Evolutionary conservation across 1,140 invertebrate genomes (phyloP).

Genomic region (Euura saliciscinereae): DNA sequence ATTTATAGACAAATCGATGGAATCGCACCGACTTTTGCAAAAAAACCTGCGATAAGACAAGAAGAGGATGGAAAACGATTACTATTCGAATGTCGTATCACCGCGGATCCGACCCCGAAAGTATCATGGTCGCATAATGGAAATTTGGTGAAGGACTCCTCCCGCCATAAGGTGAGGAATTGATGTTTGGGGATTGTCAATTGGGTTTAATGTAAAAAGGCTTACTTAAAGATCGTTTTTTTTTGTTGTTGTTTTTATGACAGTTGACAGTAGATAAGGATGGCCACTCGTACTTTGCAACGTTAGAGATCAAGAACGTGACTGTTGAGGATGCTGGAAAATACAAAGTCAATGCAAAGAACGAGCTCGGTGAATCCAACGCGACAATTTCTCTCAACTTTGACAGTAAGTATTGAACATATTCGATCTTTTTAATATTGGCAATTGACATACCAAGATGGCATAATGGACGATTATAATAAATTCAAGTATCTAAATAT

Average conservation of each 20-base stretch:
- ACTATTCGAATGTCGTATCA: slow-evolving; percentile 94
- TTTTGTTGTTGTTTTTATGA: slow-evolving; percentile 34
- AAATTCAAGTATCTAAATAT: too few relatives aligned
- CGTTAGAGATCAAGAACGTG: slow-evolving; percentile 90
- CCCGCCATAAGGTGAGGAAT: slow-evolving; percentile 80
- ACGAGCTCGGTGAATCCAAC: slow-evolving; percentile 95
- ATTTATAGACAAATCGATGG: slow-evolving; percentile 91
- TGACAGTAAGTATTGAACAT: slow-evolving; percentile 83
- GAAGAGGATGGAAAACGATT: slow-evolving; percentile 95
- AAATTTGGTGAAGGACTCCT: slow-evolving; percentile 73
- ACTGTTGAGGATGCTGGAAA: slow-evolving; percentile 97
- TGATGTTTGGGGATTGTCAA: background rate
- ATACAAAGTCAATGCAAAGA: slow-evolving; percentile 95
- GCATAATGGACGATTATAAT: too few relatives aligned
- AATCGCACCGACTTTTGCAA: slow-evolving; percentile 95
- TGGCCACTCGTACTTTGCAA: slow-evolving; percentile 91
- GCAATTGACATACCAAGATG: too few relatives aligned
- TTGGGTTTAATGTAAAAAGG: background rate
- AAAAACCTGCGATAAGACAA: slow-evolving; percentile 95
- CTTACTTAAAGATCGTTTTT: background rate
- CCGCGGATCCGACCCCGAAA: slow-evolving; percentile 89
- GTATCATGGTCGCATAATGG: slow-evolving; percentile 93
- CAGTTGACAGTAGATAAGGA: slow-evolving; percentile 89
- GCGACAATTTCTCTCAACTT: slow-evolving; percentile 96
- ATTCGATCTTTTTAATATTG: background rate